Percentiles rank a stretch among this genome's conserved stretches.
Conservation (phyloP, 2,113 vertebrate genomes). For the Illadopsis cleaveri region DNA sequence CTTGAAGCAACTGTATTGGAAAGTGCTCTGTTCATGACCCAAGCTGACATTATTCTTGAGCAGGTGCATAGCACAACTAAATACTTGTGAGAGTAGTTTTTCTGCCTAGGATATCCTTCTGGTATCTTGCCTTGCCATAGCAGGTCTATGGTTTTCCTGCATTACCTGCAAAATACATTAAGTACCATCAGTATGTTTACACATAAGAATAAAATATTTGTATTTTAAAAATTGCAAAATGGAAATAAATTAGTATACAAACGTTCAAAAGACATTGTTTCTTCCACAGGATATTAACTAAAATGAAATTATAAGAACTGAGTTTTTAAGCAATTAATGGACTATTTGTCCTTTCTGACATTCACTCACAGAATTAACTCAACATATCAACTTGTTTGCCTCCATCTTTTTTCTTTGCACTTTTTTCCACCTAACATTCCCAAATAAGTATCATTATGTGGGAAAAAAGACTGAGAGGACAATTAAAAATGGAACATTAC, state of each 20-base stretch:
- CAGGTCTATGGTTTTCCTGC: background rate
- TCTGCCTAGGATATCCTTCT: background rate
- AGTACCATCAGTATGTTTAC: background rate
- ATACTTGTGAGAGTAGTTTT: background rate
- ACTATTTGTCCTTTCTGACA: background rate
- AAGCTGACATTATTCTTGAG: background rate
- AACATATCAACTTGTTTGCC: background rate
- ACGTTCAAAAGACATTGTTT: background rate
- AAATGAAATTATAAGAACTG: background rate
- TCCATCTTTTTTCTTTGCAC: background rate
- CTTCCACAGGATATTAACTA: background rate
- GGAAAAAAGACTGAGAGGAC: background rate
- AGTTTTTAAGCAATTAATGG: background rate
- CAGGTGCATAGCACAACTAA: background rate
- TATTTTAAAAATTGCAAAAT: background rate
- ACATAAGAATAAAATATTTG: background rate
- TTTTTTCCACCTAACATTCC: background rate
- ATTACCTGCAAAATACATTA: background rate
- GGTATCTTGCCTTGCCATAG: background rate
- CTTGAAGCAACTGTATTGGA: background rate
- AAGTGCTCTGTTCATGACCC: background rate
- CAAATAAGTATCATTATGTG: background rate
- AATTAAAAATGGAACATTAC: background rate
- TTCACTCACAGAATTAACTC: background rate
- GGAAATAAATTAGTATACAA: background rate